Base-by-base conservation (phyloP, 2,113 vertebrate genomes). In the Danionella cerebrum region DNA sequence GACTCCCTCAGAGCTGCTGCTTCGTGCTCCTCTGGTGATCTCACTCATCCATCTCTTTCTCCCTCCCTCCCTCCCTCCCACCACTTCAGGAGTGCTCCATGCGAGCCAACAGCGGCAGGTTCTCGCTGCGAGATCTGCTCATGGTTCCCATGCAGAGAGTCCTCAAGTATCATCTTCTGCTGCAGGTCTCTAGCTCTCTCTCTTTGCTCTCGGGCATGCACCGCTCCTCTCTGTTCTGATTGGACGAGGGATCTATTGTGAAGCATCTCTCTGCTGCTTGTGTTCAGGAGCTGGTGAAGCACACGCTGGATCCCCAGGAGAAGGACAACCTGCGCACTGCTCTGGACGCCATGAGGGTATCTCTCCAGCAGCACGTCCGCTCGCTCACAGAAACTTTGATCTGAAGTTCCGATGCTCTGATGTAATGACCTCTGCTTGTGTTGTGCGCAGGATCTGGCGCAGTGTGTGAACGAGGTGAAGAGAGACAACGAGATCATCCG, bases 121-220 rank as follows among this genome's bases (percentile, higher is more conserved):
- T 96, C 80, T 87, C 91, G 41, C 83, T 97, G 48, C 74, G 93
- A 68, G 94, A 97, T 69, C 84, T 97, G 14, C 87, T 97, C 21
- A 94, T 97, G 94, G 93, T 97, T 2, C 94, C 94, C 0, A 92
- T 97, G 90, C 94, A 97, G 78, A 83, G 94, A 7, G 92, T 96
- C 6, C 89, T 97, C 9, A 96, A 97, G 69, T 96, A 97, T 29
- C 94, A 91, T 74, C 89, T 97, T n/a, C 80, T 89, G 48, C 62
- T 76, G 8, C 75, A 76, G 75, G 75, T 73, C 63, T n/a, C n/a
- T n/a, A n/a, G n/a, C n/a, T n/a, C n/a, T n/a, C n/a, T n/a, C n/a
- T n/a, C n/a, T n/a, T n/a, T n/a, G n/a, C n/a, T n/a, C n/a, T n/a
- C n/a, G n/a, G n/a, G 48, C 48, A 69, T 31, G 21, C 62, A 64